Evolutionary conservation across 2,888 invertebrate genomes (phyloP).

Genomic region (Axea sp.): DNA sequence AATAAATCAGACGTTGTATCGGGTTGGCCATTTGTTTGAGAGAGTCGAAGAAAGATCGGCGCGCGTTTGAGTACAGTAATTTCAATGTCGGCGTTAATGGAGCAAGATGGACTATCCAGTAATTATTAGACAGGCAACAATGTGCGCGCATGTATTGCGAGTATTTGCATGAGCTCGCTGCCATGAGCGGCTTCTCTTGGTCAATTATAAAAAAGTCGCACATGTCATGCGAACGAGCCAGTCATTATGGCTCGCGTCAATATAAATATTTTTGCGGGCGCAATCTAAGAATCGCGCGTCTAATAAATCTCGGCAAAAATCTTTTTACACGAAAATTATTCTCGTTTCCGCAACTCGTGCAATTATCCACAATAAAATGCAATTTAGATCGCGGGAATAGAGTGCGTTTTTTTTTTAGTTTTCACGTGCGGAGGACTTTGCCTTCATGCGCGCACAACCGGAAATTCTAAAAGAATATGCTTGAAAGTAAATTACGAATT

Average conservation of each 20-base stretch:
- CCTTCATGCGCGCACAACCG: too few species aligned
- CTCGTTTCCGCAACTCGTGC: constrained; percentile 21
- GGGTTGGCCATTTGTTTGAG: constrained; percentile 32
- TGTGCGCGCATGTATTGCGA: constrained; percentile 28
- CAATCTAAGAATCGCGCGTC: constrained; percentile 14
- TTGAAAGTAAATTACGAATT: too few species aligned
- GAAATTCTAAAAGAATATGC: too few species aligned
- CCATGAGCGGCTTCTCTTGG: background rate
- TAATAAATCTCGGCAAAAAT: constrained; percentile 27
- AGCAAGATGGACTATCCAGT: constrained; percentile 52
- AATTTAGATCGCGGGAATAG: constrained; percentile 26
- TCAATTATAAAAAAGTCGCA: constrained; percentile 30
- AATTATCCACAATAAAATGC: constrained; percentile 40
- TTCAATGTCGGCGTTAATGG: constrained; percentile 62
- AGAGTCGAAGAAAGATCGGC: constrained; percentile 55
- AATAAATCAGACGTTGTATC: constrained; percentile 39
- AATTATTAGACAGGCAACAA: constrained; percentile 58
- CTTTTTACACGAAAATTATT: constrained; percentile 33
- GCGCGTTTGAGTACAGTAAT: constrained; percentile 49
- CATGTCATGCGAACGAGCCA: constrained; percentile 45
- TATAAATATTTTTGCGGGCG: constrained; percentile 30
- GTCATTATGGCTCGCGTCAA: constrained; percentile 29
- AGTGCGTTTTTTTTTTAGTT: too few species aligned
- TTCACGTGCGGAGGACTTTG: too few species aligned
- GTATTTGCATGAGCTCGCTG: constrained; percentile 43